A percentile compares a stretch with the other conserved stretches of the same genome.
These are phyloP conservation scores for Bellardia bayeri DNA, from an alignment of 2,888 invertebrate genomes.

Conservation along the genomic window DNA sequence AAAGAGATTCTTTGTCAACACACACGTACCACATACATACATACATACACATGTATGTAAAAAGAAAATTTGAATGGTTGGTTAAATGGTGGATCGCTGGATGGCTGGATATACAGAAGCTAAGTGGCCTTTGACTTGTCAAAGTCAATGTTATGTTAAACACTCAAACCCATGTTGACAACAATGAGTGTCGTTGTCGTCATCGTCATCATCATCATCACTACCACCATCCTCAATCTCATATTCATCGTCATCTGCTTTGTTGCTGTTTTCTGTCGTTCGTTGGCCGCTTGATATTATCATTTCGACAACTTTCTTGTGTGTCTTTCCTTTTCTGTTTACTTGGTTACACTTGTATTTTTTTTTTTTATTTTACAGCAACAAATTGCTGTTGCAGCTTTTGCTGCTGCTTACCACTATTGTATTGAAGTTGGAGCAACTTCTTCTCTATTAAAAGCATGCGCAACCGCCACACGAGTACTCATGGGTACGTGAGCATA, in stretches of 20 bases:
- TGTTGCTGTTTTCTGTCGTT: conserved; percentile 28
- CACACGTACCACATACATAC: conserved; percentile 17
- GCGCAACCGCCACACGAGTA: conserved; percentile 71
- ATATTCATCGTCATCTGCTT: conserved; percentile 25
- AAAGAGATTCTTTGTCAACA: conserved; percentile 32
- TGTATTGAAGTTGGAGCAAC: conserved; percentile 19
- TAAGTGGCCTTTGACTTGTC: conserved; percentile 76
- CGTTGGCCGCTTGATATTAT: conserved; percentile 63
- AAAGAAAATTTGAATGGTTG: conserved; percentile 42
- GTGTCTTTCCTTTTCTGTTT: conserved; percentile 37
- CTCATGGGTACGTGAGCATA: conserved; percentile 73
- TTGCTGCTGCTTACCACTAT: conserved; percentile 8
- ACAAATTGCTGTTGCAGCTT: conserved; percentile 21
- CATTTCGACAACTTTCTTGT: conserved; percentile 58
- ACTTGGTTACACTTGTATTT: conserved; percentile 55
- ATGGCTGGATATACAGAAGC: conserved; percentile 63
- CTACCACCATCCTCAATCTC: conserved; percentile 27
- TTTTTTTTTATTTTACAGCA: conserved; percentile 25
- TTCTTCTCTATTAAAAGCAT: conserved; percentile 54
- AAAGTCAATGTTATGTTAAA: conserved; percentile 74
- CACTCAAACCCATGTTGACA: conserved; percentile 71
- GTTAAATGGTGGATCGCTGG: conserved; percentile 32
- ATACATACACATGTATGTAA: neutral
- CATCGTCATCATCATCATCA: conserved; percentile 43
- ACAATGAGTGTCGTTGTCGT: conserved; percentile 70